These are phyloP conservation scores for Paramacrobiotus metropolitanus DNA, from an alignment of 1,140 invertebrate genomes.

Conservation along the genomic window DNA sequence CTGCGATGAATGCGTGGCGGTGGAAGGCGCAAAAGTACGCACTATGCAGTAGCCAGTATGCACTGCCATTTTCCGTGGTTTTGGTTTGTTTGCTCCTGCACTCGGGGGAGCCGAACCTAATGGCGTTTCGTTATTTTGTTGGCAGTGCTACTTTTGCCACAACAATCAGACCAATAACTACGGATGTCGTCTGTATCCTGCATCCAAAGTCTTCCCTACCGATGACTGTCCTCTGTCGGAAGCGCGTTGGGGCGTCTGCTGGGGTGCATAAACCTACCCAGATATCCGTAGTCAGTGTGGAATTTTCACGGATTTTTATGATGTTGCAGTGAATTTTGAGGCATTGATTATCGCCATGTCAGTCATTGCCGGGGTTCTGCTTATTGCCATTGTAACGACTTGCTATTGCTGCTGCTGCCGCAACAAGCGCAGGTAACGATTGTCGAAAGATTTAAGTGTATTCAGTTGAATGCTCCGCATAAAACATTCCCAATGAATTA, in stretches of 20 bases:
- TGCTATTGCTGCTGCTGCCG: slow-evolving; percentile 9
- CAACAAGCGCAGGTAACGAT: not conserved
- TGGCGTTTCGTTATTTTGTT: slow-evolving; percentile 7
- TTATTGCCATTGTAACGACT: slow-evolving; percentile 6
- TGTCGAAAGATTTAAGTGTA: not conserved
- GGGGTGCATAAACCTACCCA: slow-evolving; percentile 6
- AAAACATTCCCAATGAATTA: too few relatives aligned
- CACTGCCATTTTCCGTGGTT: not conserved
- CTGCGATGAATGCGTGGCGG: not conserved
- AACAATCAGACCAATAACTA: not conserved
- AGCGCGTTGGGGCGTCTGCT: slow-evolving; percentile 10
- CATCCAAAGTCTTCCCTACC: slow-evolving; percentile 6
- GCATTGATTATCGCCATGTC: slow-evolving; percentile 8
- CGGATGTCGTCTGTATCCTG: slow-evolving; percentile 9
- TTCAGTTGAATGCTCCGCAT: too few relatives aligned
- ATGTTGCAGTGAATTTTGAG: slow-evolving; percentile 10
- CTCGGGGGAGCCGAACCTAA: too few relatives aligned
- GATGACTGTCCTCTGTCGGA: slow-evolving; percentile 6
- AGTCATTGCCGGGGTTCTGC: slow-evolving; percentile 7
- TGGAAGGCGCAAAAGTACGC: not conserved
- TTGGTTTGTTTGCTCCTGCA: not conserved
- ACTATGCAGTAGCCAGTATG: not conserved
- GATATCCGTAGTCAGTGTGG: not conserved
- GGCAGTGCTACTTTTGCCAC: slow-evolving; percentile 10
- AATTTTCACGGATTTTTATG: not conserved